Conservation (phyloP, 2,113 vertebrate species). For the Genyomyrus donnyi region DNA sequence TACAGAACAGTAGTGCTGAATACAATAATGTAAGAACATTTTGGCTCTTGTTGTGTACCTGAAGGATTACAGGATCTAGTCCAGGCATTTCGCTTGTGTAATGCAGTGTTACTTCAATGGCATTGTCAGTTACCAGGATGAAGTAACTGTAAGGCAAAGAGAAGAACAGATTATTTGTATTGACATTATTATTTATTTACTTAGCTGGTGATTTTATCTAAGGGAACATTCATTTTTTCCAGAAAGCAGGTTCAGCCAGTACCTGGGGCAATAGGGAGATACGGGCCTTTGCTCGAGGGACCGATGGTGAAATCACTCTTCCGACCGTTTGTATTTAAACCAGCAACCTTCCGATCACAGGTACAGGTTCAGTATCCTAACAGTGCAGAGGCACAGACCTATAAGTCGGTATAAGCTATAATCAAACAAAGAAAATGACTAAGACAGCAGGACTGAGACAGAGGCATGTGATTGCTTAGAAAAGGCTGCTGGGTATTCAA, state of each 20-base stretch:
- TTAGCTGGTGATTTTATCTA: not conserved
- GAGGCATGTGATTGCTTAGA: not conserved
- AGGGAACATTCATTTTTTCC: not conserved
- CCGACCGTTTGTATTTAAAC: not conserved
- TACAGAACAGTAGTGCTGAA: not conserved
- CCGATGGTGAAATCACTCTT: not conserved
- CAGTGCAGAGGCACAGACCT: not conserved
- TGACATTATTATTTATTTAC: not conserved
- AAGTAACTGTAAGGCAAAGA: not conserved
- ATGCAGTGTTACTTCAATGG: not conserved
- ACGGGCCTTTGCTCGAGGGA: not conserved
- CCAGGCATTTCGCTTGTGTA: not conserved
- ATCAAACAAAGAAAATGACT: not conserved
- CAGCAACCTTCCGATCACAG: not conserved
- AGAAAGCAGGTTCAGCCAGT: not conserved
- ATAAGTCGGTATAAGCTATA: not conserved
- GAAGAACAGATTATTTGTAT: not conserved
- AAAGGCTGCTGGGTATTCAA: not conserved
- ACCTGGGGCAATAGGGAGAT: not conserved
- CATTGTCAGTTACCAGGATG: not conserved
- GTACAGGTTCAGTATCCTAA: not conserved
- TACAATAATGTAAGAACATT: not conserved
- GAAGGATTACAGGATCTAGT: not conserved
- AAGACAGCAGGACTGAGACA: not conserved
- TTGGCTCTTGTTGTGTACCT: not conserved